Base-by-base conservation (phyloP, 2,113 vertebrate genomes). In the Odontesthes bonariensis region DNA sequence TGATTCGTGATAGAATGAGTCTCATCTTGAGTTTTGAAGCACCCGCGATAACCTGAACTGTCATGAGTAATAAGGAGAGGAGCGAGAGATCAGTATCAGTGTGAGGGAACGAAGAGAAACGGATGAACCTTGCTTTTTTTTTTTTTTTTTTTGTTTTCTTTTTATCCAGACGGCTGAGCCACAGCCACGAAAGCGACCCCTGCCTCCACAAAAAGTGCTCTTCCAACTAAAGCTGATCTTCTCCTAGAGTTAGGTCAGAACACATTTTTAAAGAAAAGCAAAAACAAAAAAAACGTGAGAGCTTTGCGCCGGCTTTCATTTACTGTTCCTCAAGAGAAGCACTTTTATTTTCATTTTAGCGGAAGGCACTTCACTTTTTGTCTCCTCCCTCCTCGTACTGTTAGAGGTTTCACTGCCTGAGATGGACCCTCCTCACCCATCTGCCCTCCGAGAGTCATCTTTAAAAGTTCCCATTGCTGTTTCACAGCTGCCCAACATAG, bases 291-390 rank as follows among this genome's bases (percentile, higher is more conserved):
- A 77, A 75, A 82, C 58, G 68, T 75, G 58, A 80, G 79, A 19
- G 77, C 67, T 65, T 64, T 57, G 70, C 16, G 65, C 82, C 82
- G 75, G 79, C 82, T 87, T 89, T 84, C 66, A 82, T 35, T 47
- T 56, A 4, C 3, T 81, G 75, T 87, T 90, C 89, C 84, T 90
- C 87, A 85, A 90, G 88, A 92, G 88, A 93, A 94, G 93, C 94
- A 95, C 93, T 94, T 95, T 94, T 86, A 85, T 27, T 13, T 82
- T 90, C 86, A 75, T 82, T 75, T 92, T 84, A 91, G 72, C 89
- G 87, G 86, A 91, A 91, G 90, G 93, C 94, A 94, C 92, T 94
- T 94, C 84, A 89, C 75, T 86, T 84, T 69, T 77, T 73, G 78
- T 73, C 82, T 78, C 77, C 51, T 85, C 60, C 80, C 67, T 58